Base-by-base conservation (phyloP, 2,888 invertebrate genomes). In the Caenorhabditis wallacei region DNA sequence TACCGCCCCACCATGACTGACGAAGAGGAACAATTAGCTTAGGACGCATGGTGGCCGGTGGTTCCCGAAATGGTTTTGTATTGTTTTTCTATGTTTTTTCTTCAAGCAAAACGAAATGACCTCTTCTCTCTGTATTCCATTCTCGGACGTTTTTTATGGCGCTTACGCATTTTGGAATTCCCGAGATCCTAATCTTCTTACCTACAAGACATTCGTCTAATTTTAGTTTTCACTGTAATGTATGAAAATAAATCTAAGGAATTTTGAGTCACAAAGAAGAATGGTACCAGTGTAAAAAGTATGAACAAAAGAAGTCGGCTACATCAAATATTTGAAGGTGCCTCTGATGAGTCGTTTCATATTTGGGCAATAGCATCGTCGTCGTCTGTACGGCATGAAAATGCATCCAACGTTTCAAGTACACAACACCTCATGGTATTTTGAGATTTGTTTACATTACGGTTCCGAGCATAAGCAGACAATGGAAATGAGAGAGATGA, bases 51-150 rank as follows among this genome's bases (percentile, higher is more conserved):
- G 48, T 48, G 48, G 43, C 16, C 24, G 57, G 72, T 74, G 48
- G 59, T 59, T 75, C 26, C 30, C 76, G 76, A 69, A 76, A 76
- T 76, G 76, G 76, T 76, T 75, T 69, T 69, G 74, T 74, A 64
- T 56, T 53, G 40, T 26, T 54, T 59, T 30, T 53, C 11, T 24
- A 8, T 72, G 22, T 16, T 53, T 22, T 24, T 63, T 26, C 18
- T 26, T 4, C n/a, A 59, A 7, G 53, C 51, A 66, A 24, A 5
- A 30, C n/a, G 26, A 24, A 57, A 56, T 74, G 74, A 74, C 74
- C 74, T 74, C 64, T 30, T 30, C 35, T n/a, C n/a, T n/a, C n/a
- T 74, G 43, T 64, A 18, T 20, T 53, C 53, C 53, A 43, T 56
- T 54, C 54, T 64, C 56, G 56, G 64, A 57, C 46, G 64, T 64